phyloP scores from a whole-genome alignment of 1,140 invertebrate species.

The Danaus melanippus region DNA sequence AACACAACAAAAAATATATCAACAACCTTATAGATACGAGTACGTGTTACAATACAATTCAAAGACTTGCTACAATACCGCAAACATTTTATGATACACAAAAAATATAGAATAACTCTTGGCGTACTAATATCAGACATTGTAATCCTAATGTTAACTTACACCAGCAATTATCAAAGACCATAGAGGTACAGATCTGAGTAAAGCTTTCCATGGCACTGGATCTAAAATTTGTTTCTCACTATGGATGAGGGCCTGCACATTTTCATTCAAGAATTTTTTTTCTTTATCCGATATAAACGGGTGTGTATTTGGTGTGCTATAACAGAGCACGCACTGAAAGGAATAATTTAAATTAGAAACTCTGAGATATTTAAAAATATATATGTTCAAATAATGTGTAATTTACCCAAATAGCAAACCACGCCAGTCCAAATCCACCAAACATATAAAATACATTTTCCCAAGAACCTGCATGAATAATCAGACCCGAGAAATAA shows the following conservation, averaged over 20 bases:
- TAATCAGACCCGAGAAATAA: conserved; percentile 78
- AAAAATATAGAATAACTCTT: conserved; percentile 6
- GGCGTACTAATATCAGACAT: background rate
- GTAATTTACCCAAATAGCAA: conserved; percentile 76
- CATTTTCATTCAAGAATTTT: conserved; percentile 72
- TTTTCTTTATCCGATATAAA: conserved; percentile 75
- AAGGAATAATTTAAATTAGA: conserved; percentile 25
- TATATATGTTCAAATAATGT: conserved; percentile 5
- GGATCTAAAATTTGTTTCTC: conserved; percentile 45
- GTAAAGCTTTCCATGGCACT: conserved; percentile 77
- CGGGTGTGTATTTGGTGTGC: conserved; percentile 75
- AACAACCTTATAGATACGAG: too few relatives aligned
- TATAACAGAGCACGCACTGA: conserved; percentile 71
- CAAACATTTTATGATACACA: background rate
- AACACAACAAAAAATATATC: too few relatives aligned
- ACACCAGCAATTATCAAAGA: conserved; percentile 76
- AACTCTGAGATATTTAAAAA: conserved; percentile 5
- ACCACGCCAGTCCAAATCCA: conserved; percentile 79
- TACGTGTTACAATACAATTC: too few relatives aligned
- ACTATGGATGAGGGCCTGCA: conserved; percentile 42
- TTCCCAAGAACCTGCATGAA: conserved; percentile 81
- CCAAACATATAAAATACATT: conserved; percentile 90
- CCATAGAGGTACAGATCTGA: conserved; percentile 79
- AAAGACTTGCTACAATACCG: too few relatives aligned
- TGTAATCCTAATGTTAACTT: conserved; percentile 28